Conservation (phyloP, 2,888 invertebrate genomes). For the Callinectes sapidus region DNA sequence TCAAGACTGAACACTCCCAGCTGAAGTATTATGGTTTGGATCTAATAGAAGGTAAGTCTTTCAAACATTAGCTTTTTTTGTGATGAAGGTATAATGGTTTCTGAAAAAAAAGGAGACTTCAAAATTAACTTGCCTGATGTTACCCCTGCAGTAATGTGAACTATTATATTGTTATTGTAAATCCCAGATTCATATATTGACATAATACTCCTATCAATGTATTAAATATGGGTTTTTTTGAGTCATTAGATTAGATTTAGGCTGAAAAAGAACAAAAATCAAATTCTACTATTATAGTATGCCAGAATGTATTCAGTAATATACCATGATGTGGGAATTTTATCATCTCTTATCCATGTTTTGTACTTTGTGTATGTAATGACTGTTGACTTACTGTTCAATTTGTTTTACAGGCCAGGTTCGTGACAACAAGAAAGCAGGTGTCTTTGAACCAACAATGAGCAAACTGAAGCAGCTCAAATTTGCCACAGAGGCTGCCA, state of each 20-base stretch:
- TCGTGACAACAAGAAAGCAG: conserved; percentile 94
- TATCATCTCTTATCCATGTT: too few relatives aligned
- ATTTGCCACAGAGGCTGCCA: conserved; percentile 99
- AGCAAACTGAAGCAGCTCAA: conserved; percentile 98
- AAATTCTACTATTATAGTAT: too few relatives aligned
- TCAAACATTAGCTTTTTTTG: not conserved
- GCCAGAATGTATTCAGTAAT: too few relatives aligned
- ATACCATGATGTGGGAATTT: too few relatives aligned
- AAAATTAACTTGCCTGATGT: too few relatives aligned
- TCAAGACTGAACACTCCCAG: conserved; percentile 80
- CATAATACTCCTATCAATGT: too few relatives aligned
- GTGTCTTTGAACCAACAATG: conserved; percentile 97
- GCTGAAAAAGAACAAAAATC: too few relatives aligned
- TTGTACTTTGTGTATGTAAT: not conserved
- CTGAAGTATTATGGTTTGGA: conserved; percentile 83
- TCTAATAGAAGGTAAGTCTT: conserved; percentile 84
- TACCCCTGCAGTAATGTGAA: too few relatives aligned
- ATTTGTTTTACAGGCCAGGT: conserved; percentile 77
- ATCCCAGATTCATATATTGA: too few relatives aligned
- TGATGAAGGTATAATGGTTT: not conserved
- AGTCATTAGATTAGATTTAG: too few relatives aligned
- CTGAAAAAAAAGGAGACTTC: not conserved
- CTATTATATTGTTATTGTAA: too few relatives aligned
- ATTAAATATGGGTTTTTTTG: too few relatives aligned
- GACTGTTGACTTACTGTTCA: not conserved